Percentiles rank a stretch among this genome's conserved stretches.
These are phyloP conservation scores for Drosophila asahinai DNA, from an alignment of 1,140 invertebrate genomes.

Conservation along the genomic window DNA sequence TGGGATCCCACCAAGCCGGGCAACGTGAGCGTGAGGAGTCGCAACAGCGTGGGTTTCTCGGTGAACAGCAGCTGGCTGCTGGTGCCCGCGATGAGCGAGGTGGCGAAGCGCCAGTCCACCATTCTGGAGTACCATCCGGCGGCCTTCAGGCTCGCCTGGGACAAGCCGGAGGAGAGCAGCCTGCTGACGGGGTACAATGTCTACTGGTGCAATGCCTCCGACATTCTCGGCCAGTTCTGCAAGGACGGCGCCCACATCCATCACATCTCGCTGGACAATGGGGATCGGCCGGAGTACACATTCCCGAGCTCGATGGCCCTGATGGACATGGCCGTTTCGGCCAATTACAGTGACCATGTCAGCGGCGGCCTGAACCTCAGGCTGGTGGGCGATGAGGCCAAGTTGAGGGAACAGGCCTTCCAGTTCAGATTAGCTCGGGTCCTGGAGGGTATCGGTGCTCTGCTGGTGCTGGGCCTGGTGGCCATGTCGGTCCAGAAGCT, in stretches of 20 bases:
- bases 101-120: background rate
- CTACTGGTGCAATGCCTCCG: constrained; percentile 25
- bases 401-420: no score
- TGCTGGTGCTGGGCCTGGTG: constrained; percentile 19
- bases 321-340: constrained; percentile 23
- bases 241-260: background rate
- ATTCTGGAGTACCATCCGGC: background rate
- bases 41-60: constrained; percentile 23
- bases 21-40: constrained; percentile 17
- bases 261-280: background rate
- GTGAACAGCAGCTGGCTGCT: constrained; percentile 5
- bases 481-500: background rate
- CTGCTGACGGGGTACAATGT: constrained; percentile 24
- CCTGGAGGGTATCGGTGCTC: constrained; percentile 12
- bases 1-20: constrained; percentile 1
- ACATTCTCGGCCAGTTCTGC: constrained; percentile 1
- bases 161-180: background rate
- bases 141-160: constrained; percentile 2
- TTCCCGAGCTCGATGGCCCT: background rate
- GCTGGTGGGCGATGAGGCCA: constrained; percentile 1
- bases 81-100: constrained; percentile 7
- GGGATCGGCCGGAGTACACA: no score
- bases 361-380: constrained; percentile 17
- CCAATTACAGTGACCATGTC: background rate
- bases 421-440: background rate